Evolutionary conservation across 2,797 vertebrate species (phyloP), one percentile per base, ranked within the genome.

Genomic region (Adelosebastes latens): DNA sequence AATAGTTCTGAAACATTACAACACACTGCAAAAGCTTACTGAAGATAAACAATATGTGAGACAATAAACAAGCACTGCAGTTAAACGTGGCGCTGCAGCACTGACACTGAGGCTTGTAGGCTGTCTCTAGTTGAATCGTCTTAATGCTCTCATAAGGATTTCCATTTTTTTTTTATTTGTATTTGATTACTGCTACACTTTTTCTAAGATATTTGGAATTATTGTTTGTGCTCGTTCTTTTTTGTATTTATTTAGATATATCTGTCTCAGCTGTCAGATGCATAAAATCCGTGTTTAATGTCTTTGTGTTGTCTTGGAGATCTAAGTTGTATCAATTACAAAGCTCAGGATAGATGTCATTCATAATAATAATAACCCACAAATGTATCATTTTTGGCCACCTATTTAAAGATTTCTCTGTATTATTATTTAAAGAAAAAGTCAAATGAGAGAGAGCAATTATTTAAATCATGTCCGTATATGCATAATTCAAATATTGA

Each of bases 331-430:
- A 87, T 93, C 75, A 84, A 87, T 93, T 93, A 80, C 93, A 94
- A 93, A 92, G 93, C 95, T 96, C 95, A 96, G 95, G 96, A 94
- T 92, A 91, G 93, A 90, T 91, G 80, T 91, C 82, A 90, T 74
- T 89, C 66, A 82, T 79, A 73, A 68, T 53, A 34, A 31, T 52
- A 52, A 31, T 52, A 69, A 80, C 80, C 80, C 77, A 83, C 81
- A 85, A 72, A 83, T 81, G 20, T 86, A 75, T 79, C 25, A 76
- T 80, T 74, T 91, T 53, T 82, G 83, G 72, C 66, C 83, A 89
- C 76, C 55, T 81, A 75, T 74, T 81, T 77, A 60, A 83, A 90
- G 36, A 84, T 65, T 31, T 77, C 8, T 82, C 9, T 73, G 32
- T 77, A 8, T 78, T 74, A 67, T 69, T 63, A 65, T 86, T 84